A percentile compares a stretch with the other conserved stretches of the same genome.
Conservation (phyloP, 2,888 invertebrate species). For the Ophion obscuratus region DNA sequence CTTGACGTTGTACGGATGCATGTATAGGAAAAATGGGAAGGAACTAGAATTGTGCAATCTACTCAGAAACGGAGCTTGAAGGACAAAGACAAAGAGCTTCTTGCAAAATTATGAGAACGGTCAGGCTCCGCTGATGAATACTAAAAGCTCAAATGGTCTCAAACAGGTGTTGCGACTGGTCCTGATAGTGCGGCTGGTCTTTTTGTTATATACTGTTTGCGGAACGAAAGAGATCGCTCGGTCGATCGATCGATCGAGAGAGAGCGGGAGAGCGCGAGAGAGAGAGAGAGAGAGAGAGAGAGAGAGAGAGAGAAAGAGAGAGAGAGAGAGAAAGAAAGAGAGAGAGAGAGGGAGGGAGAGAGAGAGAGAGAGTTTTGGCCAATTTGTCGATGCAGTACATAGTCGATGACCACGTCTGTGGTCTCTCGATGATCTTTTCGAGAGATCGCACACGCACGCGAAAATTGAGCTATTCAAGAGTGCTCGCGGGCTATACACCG, state of each 20-base stretch:
- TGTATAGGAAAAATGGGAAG: no score
- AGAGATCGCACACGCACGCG: conserved; percentile 59
- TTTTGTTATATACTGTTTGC: conserved; percentile 16
- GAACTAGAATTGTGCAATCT: not conserved
- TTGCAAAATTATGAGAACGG: not conserved
- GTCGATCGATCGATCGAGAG: conserved; percentile 16
- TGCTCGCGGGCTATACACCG: conserved; percentile 52
- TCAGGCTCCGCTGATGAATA: no score
- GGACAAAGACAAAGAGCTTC: not conserved
- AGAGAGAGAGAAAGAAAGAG: conserved; percentile 20
- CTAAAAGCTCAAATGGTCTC: not conserved
- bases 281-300: conserved; percentile 24
- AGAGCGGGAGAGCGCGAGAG: not conserved
- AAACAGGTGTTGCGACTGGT: not conserved
- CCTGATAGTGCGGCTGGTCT: not conserved
- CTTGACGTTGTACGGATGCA: no score
- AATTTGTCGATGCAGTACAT: conserved; percentile 60
- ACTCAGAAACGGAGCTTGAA: not conserved
- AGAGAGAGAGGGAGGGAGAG: conserved; percentile 19
- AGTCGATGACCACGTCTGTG: conserved; percentile 59
- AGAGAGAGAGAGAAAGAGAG: conserved; percentile 26
- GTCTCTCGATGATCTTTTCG: conserved; percentile 51
- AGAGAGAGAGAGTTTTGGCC: conserved; percentile 37
- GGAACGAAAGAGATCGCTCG: conserved; percentile 22
- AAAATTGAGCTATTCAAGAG: conserved; percentile 70